These are phyloP conservation scores for Protosalanx chinensis DNA, from an alignment of 2,797 vertebrate genomes.

Conservation along the genomic window DNA sequence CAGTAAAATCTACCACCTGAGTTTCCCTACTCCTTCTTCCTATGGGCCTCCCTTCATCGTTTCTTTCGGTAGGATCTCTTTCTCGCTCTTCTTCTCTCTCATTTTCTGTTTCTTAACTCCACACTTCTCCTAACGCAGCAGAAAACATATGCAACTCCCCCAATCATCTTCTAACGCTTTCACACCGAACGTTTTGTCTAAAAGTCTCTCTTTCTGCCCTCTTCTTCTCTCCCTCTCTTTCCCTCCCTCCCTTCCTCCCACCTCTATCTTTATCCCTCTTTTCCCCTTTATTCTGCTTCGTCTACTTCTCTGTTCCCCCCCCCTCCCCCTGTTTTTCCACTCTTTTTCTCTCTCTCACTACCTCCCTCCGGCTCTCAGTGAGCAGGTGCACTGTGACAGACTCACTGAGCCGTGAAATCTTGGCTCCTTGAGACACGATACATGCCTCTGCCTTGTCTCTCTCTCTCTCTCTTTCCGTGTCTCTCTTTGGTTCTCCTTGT, in stretches of 20 bases:
- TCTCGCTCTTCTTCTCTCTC: background rate
- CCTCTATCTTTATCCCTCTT: background rate
- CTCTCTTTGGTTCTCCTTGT: background rate
- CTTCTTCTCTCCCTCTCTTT: background rate
- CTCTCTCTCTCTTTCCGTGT: background rate
- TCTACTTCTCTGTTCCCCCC: too few species aligned
- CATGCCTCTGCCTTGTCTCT: background rate
- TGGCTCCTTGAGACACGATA: conserved; percentile 2
- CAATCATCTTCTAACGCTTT: conserved; percentile 12
- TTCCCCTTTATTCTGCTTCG: background rate
- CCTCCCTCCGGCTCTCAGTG: conserved; percentile 3
- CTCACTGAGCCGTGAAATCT: conserved; percentile 65
- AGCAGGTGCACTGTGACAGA: conserved; percentile 68
- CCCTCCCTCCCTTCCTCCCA: conserved; percentile 33
- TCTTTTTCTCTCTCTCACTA: background rate
- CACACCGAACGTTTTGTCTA: conserved; percentile 14
- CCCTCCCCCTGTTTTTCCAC: too few species aligned
- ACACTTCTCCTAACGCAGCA: background rate
- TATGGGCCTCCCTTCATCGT: background rate
- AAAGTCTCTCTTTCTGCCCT: background rate
- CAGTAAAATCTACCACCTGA: conserved; percentile 37
- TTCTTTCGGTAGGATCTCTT: background rate
- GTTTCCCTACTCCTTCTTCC: conserved; percentile 9
- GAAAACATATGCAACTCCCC: conserved; percentile 4
- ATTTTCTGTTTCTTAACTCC: background rate